Base-by-base conservation (phyloP, 2,113 vertebrate species). In the Porphyrio hochstetteri region DNA sequence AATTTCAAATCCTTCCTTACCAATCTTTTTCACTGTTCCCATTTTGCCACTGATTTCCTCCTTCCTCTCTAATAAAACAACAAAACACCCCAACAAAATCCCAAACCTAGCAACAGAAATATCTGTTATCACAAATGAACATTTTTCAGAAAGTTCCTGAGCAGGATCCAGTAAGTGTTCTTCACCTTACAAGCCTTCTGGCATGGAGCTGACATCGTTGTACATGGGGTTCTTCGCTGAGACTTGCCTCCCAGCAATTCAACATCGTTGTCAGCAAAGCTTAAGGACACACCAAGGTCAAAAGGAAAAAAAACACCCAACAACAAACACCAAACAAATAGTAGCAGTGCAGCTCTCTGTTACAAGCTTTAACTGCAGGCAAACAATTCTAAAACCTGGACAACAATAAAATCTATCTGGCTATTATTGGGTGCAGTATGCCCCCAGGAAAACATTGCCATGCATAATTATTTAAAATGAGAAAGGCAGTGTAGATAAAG, bases 281-380 rank as follows among this genome's bases (percentile, higher is more conserved):
- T 31, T 40, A 19, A 93, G 92, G 93, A 95, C 84, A 67, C n/a
- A 42, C 53, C 81, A 96, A 95, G 96, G 92, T 94, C 93, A 95
- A 61, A 59, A 70, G 67, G 78, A 77, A 85, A 20, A 13, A 20
- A 11, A 53, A 5, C 7, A 52, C 24, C 13, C 50, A 63, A 24
- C 3, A 25, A 15, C 5, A 38, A 20, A 16, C 0, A 0, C 2
- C 12, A 71, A 68, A 59, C 18, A 68, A 93, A 70, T 3, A 53
- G 16, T 7, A 75, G 9, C 46, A 76, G 31, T 1, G 5, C 82
- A n/a, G 15, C 10, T 0, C 29, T 59, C 48, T 65, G 19, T 33
- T 59, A 4, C 65, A 79, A 64, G 14, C 18, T 70, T 63, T 84
- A 69, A 55, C 16, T 67, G 20, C 27, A 75, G 44, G 10, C 21